Evolutionary conservation across 2,888 invertebrate genomes (phyloP).

Genomic region (Drosophila meridiana): DNA sequence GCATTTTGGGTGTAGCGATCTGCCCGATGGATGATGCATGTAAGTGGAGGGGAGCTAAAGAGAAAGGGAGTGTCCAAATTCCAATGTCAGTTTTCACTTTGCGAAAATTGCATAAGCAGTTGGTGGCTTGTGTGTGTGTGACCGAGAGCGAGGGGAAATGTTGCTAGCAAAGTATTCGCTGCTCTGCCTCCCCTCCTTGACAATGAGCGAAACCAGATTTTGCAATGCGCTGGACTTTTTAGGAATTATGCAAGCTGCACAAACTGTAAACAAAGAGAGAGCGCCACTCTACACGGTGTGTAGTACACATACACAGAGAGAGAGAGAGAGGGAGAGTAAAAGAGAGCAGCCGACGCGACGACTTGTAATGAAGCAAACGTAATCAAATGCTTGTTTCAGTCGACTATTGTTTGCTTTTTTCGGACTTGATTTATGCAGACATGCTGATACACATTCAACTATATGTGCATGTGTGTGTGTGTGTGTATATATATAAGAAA

Average conservation of each 20-base stretch:
- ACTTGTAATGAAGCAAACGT: constrained; percentile 20
- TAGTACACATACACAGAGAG: not conserved
- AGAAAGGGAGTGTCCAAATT: constrained; percentile 29
- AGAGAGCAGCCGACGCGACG: constrained; percentile 6
- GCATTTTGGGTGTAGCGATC: constrained; percentile 81
- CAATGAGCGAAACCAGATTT: constrained; percentile 54
- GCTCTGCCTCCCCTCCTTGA: constrained; percentile 26
- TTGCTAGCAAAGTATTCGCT: not conserved
- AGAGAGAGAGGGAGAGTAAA: not conserved
- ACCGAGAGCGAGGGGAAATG: constrained; percentile 11
- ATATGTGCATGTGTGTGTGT: not conserved
- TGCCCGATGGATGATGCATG: constrained; percentile 64
- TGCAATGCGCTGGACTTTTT: constrained; percentile 48
- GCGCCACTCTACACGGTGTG: not conserved
- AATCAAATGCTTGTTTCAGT: constrained; percentile 57
- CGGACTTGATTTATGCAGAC: constrained; percentile 52
- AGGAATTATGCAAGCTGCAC: constrained; percentile 67
- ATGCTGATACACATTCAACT: constrained; percentile 13
- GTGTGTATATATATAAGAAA: not conserved
- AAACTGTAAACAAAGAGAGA: constrained; percentile 44
- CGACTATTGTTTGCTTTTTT: constrained; percentile 50
- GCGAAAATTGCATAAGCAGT: constrained; percentile 68
- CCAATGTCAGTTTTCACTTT: constrained; percentile 64
- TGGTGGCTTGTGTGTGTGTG: not conserved
- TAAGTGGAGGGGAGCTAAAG: not conserved